These are phyloP conservation scores for Acanthis flammea DNA, from an alignment of 2,797 vertebrate species.

Conservation along the genomic window DNA sequence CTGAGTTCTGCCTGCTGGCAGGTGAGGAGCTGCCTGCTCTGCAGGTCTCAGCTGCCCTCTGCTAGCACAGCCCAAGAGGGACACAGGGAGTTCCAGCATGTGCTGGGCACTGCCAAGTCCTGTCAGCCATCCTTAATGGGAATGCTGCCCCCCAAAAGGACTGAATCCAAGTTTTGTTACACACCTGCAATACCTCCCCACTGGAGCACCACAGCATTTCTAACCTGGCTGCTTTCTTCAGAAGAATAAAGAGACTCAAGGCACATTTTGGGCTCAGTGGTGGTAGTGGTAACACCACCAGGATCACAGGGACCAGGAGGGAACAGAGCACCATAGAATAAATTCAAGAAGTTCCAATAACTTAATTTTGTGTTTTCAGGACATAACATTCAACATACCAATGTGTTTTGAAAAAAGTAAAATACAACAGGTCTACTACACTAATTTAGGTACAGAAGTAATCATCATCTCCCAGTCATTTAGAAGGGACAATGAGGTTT, in stretches of 20 bases:
- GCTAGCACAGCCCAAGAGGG: neutral
- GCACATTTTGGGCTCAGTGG: fast-evolving
- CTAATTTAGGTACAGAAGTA: no score
- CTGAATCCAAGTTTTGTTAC: neutral
- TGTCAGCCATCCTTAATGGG: neutral
- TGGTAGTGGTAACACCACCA: neutral
- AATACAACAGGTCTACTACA: no score
- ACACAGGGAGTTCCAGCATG: neutral
- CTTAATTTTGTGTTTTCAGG: neutral
- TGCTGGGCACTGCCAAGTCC: neutral
- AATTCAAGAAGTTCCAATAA: neutral
- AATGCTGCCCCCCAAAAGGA: neutral
- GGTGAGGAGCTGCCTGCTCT: neutral
- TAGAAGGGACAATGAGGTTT: no score
- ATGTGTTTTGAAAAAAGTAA: neutral
- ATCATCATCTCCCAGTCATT: no score
- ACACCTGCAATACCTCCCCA: neutral
- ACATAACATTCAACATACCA: neutral
- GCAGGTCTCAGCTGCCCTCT: neutral
- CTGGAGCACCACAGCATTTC: neutral
- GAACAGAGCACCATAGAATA: neutral
- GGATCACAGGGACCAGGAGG: neutral
- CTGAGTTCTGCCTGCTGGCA: neutral
- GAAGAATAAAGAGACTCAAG: neutral
- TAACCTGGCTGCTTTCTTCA: neutral